Conservation (phyloP, 1,140 invertebrate species). For the Atopsyche davidsoni region DNA sequence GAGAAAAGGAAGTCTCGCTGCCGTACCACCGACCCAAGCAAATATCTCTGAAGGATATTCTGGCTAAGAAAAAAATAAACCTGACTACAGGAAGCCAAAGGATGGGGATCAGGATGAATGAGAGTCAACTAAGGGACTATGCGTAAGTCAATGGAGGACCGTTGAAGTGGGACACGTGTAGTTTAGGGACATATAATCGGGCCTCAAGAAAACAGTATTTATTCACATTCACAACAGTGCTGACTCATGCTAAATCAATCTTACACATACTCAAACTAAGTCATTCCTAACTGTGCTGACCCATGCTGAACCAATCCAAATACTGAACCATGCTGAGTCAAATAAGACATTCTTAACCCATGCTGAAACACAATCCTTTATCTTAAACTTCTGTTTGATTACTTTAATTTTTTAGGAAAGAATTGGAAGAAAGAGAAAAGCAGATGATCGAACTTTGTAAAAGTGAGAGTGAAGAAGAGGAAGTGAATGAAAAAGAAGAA, state of each 20-base stretch:
- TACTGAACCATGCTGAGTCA: not conserved
- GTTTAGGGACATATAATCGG: no score
- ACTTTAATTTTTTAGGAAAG: constrained; percentile 38
- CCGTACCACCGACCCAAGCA: constrained; percentile 76
- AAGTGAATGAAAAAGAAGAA: not conserved
- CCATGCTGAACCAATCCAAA: not conserved
- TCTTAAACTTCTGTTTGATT: not conserved
- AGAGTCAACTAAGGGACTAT: constrained; percentile 49
- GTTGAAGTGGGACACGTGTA: no score
- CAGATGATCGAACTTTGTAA: constrained; percentile 55
- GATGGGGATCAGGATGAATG: constrained; percentile 49
- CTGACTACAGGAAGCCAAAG: constrained; percentile 38
- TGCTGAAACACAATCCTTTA: not conserved
- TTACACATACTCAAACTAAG: no score
- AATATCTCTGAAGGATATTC: constrained; percentile 64
- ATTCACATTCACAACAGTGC: not conserved
- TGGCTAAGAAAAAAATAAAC: constrained; percentile 41
- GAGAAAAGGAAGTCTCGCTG: constrained; percentile 62
- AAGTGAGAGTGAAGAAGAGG: constrained; percentile 42
- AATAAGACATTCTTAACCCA: not conserved
- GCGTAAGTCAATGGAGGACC: no score
- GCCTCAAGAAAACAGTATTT: no score
- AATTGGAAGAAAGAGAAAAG: constrained; percentile 52
- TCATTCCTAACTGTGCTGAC: not conserved
- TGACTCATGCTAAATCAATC: not conserved